phyloP scores from a whole-genome alignment of 2,113 vertebrate genomes.

The Neotragus pygmaeus region DNA sequence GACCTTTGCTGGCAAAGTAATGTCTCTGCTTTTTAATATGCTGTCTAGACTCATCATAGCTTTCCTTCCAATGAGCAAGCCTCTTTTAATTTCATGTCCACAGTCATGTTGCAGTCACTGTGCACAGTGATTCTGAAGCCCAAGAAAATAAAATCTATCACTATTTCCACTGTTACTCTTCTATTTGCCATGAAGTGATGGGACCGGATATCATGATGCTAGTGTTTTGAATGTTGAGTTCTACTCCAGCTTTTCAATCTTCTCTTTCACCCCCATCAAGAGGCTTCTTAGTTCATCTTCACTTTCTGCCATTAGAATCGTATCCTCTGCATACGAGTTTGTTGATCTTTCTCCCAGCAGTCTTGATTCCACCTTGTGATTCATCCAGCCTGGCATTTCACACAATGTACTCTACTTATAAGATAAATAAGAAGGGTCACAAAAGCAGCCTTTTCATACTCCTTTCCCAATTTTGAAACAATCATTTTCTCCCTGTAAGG shows the following conservation, averaged over 20 bases:
- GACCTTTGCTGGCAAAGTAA: neutral
- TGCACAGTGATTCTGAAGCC: neutral
- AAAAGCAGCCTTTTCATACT: neutral
- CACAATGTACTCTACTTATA: neutral
- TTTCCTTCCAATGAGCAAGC: neutral
- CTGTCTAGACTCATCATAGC: neutral
- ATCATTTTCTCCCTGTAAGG: neutral
- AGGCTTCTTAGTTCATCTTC: neutral
- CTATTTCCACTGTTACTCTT: neutral
- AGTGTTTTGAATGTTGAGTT: neutral
- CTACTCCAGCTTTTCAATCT: neutral
- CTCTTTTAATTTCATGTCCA: neutral
- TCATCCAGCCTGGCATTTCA: neutral
- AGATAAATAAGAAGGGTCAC: neutral
- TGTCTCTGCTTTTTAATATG: neutral
- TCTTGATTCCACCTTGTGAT: neutral
- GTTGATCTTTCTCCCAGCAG: neutral
- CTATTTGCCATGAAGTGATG: neutral
- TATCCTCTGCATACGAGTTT: neutral
- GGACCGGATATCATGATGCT: neutral
- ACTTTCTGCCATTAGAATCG: neutral
- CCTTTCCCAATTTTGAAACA: neutral
- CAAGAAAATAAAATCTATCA: neutral
- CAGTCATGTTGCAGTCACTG: neutral
- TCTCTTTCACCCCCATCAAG: neutral